Percentiles rank a stretch among this genome's conserved stretches.
These are phyloP conservation scores for Agapornis canus DNA, from an alignment of 2,797 vertebrate species.

Conservation along the genomic window DNA sequence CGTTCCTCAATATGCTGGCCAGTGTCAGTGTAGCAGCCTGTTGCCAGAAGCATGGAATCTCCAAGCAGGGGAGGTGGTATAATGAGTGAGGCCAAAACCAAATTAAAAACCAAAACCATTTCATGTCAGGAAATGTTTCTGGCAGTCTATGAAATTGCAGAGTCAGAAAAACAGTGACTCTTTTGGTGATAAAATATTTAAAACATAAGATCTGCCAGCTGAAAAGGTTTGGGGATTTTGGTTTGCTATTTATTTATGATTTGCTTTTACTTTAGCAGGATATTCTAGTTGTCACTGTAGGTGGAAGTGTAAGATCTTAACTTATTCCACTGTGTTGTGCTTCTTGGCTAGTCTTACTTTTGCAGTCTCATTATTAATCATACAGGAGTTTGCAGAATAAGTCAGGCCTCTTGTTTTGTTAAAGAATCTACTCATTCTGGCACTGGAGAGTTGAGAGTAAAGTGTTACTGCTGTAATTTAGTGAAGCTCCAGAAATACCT, in stretches of 20 bases:
- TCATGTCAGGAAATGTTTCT: not conserved
- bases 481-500: slow-evolving; percentile 1
- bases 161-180: not conserved
- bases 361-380: not conserved
- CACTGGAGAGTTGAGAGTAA: not conserved
- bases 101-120: not conserved
- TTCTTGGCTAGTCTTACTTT: not conserved
- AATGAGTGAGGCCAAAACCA: not conserved
- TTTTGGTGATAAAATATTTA: not conserved
- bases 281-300: not conserved
- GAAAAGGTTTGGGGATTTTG: not conserved
- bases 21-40: not conserved
- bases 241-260: not conserved
- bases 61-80: not conserved
- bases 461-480: not conserved
- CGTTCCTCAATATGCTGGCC: accelerated
- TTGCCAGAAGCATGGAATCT: not conserved
- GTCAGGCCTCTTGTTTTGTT: not conserved
- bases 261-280: not conserved
- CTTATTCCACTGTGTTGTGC: not conserved
- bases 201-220: not conserved
- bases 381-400: not conserved
- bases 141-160: not conserved
- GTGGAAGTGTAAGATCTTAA: not conserved
- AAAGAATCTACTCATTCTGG: not conserved